Percentiles rank a stretch among this genome's conserved stretches.
phyloP scores from a whole-genome alignment of 2,888 invertebrate species.

The Chelonus formosanus region DNA sequence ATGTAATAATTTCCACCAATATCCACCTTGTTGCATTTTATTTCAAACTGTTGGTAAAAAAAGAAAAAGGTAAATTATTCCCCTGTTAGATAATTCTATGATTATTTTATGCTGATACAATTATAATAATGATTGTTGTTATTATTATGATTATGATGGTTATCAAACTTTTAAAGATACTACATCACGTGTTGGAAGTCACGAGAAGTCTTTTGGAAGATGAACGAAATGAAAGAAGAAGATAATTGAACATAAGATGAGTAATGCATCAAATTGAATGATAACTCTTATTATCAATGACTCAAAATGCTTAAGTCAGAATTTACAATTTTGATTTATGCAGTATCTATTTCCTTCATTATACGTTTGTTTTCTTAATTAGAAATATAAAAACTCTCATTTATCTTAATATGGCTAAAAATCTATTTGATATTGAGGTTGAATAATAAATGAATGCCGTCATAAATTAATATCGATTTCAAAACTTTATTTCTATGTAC shows the following conservation, averaged over 20 bases:
- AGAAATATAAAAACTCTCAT: no score
- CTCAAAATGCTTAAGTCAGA: slow-evolving; percentile 21
- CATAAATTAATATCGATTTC: no score
- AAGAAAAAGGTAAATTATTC: background rate
- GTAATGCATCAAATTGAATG: slow-evolving; percentile 16
- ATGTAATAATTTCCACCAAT: slow-evolving; percentile 57
- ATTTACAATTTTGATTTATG: no score
- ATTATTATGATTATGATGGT: no score
- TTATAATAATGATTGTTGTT: background rate
- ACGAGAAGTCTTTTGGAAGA: background rate
- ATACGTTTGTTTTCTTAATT: no score
- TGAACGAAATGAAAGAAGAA: slow-evolving; percentile 4
- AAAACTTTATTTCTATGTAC: no score
- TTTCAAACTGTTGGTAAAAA: background rate
- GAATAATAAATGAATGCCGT: no score
- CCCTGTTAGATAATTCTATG: background rate
- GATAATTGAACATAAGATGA: background rate
- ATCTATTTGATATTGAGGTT: no score
- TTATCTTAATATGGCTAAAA: no score
- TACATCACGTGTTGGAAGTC: slow-evolving; percentile 8
- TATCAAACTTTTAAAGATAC: background rate
- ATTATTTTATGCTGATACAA: background rate
- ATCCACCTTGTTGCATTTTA: slow-evolving; percentile 44
- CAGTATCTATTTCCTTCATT: no score
- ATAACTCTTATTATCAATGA: slow-evolving; percentile 16